These are phyloP conservation scores for Pitta sordida DNA, from an alignment of 2,113 vertebrate species.

Conservation along the genomic window DNA sequence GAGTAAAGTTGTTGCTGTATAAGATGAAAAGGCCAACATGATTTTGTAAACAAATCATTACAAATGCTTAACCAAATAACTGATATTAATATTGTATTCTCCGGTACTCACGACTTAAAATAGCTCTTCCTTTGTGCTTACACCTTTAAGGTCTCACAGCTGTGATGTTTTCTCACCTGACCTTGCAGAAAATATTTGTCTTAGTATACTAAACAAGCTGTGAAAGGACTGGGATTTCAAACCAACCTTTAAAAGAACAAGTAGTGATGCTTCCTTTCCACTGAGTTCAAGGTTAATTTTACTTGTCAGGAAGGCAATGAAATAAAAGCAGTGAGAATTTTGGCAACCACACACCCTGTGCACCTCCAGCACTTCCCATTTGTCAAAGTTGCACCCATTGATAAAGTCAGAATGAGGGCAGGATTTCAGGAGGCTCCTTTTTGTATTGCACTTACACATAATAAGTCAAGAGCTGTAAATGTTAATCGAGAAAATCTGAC, in stretches of 20 bases:
- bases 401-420: constrained; percentile 46
- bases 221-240: background rate
- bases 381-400: constrained; percentile 46
- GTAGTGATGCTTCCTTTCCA: background rate
- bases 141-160: background rate
- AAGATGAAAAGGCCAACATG: background rate
- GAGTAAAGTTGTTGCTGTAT: background rate
- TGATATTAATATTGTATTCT: background rate
- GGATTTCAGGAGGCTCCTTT: background rate
- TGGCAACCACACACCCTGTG: background rate
- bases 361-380: constrained; percentile 21
- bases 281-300: constrained; percentile 31
- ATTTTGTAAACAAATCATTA: background rate
- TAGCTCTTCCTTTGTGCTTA: background rate
- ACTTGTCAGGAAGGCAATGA: background rate
- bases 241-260: background rate
- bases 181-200: background rate
- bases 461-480: background rate
- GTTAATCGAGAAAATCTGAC: background rate
- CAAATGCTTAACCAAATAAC: background rate
- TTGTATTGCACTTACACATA: background rate
- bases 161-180: background rate
- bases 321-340: background rate
- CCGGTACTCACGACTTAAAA: background rate
- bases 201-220: background rate